Base-by-base conservation (phyloP, 2,888 invertebrate species). In the Incurvaria masculella region DNA sequence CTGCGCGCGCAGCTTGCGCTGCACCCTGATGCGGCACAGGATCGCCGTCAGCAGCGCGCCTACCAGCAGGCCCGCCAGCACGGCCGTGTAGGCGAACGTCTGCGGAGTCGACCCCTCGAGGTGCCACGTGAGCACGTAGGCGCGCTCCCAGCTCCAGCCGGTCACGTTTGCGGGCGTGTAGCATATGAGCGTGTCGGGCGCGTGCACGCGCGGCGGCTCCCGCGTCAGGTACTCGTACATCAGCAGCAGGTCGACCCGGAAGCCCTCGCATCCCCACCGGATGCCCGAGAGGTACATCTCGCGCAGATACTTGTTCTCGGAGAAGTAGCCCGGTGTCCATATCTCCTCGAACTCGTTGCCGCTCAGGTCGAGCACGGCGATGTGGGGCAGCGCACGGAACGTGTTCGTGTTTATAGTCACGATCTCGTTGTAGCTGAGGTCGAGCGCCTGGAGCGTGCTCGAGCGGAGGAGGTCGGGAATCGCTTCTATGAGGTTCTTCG, bases 261-360 rank as follows among this genome's bases (percentile, higher is more conserved):
- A 71, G 53, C 89, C 90, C 49, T 87, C 84, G 60, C 91, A 91
- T 53, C 82, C 80, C 90, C 90, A 91, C 2, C 87, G 85, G 71
- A 90, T 91, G 55, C 89, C 87, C 38, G 83, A 82, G 56, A 89
- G 67, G 58, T 79, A 70, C 21, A 90, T 68, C 58, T 78, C 74
- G 56, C 76, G 72, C 55, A 87, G 69, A 61, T 78, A 81, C 23
- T 75, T 70, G 61, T 86, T 87, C 48, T 78, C 75, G 45, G 78
- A 69, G 60, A 90, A 89, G 60, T 81, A 79, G 51, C 78, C 73
- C 2, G 80, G 72, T 2, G 81, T 70, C 65, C 87, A 81, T 20
- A 83, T 81, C 49, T 83, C 83, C 11, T 81, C 86, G 51, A 91
- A 76, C 33, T 85, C 82, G 61, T 91, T 90, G 43, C 87, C 88